Percentiles rank a stretch among this genome's conserved stretches.
These are phyloP conservation scores for Cosmia pyralina DNA, from an alignment of 2,888 invertebrate genomes.

Conservation along the genomic window DNA sequence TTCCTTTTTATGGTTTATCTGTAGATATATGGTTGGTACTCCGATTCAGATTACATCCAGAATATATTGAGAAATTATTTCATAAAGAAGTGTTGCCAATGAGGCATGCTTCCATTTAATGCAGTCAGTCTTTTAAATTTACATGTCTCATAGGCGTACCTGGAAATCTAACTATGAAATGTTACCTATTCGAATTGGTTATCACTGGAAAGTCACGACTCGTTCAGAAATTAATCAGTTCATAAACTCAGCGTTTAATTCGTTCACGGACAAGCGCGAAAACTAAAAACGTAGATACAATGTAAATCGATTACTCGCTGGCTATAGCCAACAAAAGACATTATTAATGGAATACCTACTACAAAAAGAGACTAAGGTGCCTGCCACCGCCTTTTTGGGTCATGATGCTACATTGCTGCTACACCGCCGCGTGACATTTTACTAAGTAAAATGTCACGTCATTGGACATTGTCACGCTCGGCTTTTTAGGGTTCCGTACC, in stretches of 20 bases:
- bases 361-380: conserved; percentile 75
- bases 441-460: no score
- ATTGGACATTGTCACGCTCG: conserved; percentile 39
- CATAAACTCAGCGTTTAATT: conserved; percentile 32
- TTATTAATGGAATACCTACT: conserved; percentile 74
- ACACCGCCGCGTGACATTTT: conserved; percentile 62
- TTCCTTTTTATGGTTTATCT: conserved; percentile 22
- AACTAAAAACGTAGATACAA: conserved; percentile 52
- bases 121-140: background rate
- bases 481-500: no score
- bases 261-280: conserved; percentile 37
- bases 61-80: background rate
- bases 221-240: conserved; percentile 51
- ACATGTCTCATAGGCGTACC: background rate
- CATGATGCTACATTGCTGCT: conserved; percentile 70
- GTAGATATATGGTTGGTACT: background rate
- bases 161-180: background rate
- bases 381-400: conserved; percentile 80
- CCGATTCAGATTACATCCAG: background rate
- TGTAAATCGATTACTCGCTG: conserved; percentile 62
- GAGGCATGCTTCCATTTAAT: background rate
- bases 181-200: conserved; percentile 9
- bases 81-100: background rate
- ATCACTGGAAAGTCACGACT: conserved; percentile 39
- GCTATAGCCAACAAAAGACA: conserved; percentile 64